Evolutionary conservation across 2,113 vertebrate genomes (phyloP), one percentile per base, ranked within the genome.

Genomic region (Dipodomys stephensi): DNA sequence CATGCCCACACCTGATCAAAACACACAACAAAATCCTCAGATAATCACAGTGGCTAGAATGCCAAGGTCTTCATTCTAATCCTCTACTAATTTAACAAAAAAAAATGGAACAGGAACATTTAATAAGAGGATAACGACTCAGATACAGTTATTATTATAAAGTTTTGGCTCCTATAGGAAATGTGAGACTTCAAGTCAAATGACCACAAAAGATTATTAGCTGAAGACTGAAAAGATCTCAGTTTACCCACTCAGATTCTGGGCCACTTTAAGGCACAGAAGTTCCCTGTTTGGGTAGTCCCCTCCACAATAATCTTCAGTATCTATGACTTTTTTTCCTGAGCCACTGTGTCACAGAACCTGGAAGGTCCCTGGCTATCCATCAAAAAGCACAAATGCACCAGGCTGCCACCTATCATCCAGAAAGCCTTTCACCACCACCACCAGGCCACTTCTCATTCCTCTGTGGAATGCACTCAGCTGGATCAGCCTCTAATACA

Each of bases 401-500:
- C 69, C 87, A 13, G 13, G 18, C 60, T 28, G 46, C 72, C 49
- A 44, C 49, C 93, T 53, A 84, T 68, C 72, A 39, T 84, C 81
- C 83, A 30, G 84, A 95, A n/a, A 90, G 65, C 27, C 83, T 91
- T 77, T 72, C 10, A 39, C 68, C 74, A 74, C 49, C 15, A 57
- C 53, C 30, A 20, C n/a, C 46, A 65, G 69, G 39, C 86, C 67
- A 82, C 84, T 95, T 88, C 82, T 96, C 93, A 80, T 86, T 95
- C 95, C 89, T 96, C 78, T 32, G 73, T 83, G 84, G 90, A 62
- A 94, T 62, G 39, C 27, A 39, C 92, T 91, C 53, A 49, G 79
- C 90, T 49, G 94, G 87, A 95, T 97, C 90, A 93, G 35, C 82
- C 92, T 53, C 44, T 95, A 96, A 96, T 92, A 77, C 76, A 46